These are phyloP conservation scores for Alcedo quadribrachys DNA, from an alignment of 2,797 vertebrate species.

Conservation along the genomic window DNA sequence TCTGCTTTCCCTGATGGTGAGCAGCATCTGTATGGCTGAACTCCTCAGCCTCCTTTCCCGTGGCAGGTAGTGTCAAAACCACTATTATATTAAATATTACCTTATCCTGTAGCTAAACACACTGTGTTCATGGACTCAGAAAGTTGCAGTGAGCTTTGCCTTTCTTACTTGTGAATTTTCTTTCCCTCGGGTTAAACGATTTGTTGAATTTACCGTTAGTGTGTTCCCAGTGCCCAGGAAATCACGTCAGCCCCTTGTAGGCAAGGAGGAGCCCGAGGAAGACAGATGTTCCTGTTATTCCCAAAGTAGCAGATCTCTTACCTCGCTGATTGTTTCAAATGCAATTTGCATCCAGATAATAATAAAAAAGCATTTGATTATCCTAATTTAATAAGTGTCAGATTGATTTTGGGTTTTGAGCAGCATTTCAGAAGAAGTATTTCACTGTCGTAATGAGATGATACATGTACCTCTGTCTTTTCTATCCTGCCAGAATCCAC, in stretches of 20 bases:
- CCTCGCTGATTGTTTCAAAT: neutral
- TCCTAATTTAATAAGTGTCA: neutral
- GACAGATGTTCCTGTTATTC: neutral
- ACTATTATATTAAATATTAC: neutral
- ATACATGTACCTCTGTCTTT: neutral
- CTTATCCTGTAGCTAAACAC: neutral
- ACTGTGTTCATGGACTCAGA: neutral
- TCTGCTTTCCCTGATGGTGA: neutral
- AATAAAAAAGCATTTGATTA: neutral
- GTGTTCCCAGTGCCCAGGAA: neutral
- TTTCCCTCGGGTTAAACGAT: neutral
- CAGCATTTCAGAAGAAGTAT: neutral
- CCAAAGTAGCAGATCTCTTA: neutral
- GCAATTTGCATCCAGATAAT: neutral
- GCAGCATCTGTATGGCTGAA: neutral
- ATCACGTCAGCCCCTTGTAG: neutral
- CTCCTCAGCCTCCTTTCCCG: neutral
- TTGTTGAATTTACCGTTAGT: neutral
- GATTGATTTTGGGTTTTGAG: neutral
- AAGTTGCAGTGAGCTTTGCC: neutral
- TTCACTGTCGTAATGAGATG: neutral
- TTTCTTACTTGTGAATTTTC: neutral
- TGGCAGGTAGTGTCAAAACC: neutral
- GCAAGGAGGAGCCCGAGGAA: neutral
- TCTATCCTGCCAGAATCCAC: neutral